Evolutionary conservation across 2,113 vertebrate species (phyloP).

Genomic region (Ailurus styani): DNA sequence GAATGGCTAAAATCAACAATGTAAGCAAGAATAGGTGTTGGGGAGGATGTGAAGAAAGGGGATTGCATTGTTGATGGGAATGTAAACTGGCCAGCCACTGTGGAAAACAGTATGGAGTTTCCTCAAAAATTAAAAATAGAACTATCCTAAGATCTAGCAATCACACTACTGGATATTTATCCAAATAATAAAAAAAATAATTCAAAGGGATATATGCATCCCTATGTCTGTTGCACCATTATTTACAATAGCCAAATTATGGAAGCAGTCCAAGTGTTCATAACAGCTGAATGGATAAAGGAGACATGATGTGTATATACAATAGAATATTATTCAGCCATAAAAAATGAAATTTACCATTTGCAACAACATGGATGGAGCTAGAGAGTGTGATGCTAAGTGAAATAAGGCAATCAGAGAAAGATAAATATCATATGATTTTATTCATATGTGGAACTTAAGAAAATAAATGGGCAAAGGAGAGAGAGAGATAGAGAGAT

Average conservation of each 20-base stretch:
- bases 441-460: neutral
- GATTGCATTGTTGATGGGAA: neutral
- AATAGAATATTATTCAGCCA: neutral
- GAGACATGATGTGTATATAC: no score
- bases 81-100: neutral
- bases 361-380: neutral
- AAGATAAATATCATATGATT: neutral
- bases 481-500: neutral
- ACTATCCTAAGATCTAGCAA: neutral
- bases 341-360: neutral
- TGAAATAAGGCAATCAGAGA: neutral
- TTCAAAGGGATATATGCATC: no score
- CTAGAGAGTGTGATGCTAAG: neutral
- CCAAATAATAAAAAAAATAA: no score
- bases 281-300: no score
- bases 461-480: neutral
- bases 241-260: no score
- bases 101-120: no score
- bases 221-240: no score
- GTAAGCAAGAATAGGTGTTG: neutral
- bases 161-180: no score
- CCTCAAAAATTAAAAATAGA: neutral
- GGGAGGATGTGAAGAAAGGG: neutral
- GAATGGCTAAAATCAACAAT: no score
- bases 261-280: no score